A percentile compares a stretch with the other conserved stretches of the same genome.
These are phyloP conservation scores for Clusia tigrina DNA, from an alignment of 2,888 invertebrate species.

Conservation along the genomic window DNA sequence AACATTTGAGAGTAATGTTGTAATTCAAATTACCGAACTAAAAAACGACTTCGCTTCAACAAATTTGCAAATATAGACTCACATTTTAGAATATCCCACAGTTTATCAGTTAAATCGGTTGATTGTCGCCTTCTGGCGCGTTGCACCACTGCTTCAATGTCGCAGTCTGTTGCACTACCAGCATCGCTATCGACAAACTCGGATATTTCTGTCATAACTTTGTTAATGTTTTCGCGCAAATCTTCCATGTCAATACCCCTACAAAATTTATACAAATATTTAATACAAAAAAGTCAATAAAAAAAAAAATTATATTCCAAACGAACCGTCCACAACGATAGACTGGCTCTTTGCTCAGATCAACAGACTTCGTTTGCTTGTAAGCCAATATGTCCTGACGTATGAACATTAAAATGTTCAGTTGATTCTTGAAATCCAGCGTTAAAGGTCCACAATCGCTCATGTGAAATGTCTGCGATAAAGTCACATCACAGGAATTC, in stretches of 20 bases:
- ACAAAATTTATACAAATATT: slow-evolving; percentile 17
- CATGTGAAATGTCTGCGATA: slow-evolving; percentile 54
- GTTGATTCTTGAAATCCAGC: slow-evolving; percentile 57
- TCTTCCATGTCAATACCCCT: slow-evolving; percentile 55
- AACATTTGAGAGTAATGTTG: too few relatives aligned
- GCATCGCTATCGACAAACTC: slow-evolving; percentile 44
- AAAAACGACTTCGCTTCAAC: too few relatives aligned
- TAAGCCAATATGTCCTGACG: slow-evolving; percentile 59
- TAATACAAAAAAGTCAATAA: not conserved
- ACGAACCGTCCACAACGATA: slow-evolving; percentile 56
- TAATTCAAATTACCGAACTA: too few relatives aligned
- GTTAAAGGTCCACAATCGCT: slow-evolving; percentile 47
- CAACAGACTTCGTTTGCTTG: slow-evolving; percentile 41
- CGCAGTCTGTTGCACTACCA: slow-evolving; percentile 41
- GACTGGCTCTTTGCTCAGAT: slow-evolving; percentile 42
- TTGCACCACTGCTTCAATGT: slow-evolving; percentile 59
- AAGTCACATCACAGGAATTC: slow-evolving; percentile 51
- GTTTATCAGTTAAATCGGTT: slow-evolving; percentile 60
- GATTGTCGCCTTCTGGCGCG: slow-evolving; percentile 48
- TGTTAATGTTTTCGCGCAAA: slow-evolving; percentile 52
- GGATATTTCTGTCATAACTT: slow-evolving; percentile 56
- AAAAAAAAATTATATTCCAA: not conserved
- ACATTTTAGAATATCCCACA: slow-evolving; percentile 62
- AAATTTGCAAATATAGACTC: slow-evolving; percentile 25
- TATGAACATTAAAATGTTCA: slow-evolving; percentile 55